Base-by-base conservation (phyloP, 2,888 invertebrate genomes). In the Agrotis exclamationis region DNA sequence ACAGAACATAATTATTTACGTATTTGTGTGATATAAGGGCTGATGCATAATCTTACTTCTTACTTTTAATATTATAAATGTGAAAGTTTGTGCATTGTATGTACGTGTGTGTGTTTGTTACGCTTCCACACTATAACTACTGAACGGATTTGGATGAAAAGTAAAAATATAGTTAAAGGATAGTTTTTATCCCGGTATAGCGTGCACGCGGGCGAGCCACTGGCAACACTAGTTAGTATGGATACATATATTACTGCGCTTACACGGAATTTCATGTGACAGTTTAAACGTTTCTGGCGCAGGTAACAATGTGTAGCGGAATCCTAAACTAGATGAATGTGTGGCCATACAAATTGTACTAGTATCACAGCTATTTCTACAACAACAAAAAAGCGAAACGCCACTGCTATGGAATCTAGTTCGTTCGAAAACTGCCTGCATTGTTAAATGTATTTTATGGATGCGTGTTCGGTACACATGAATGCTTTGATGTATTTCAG, bases 271-370 rank as follows among this genome's bases (percentile, higher is more conserved):
- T 75, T 51, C 47, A n/a, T 63, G 73, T 57, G 83, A 81, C 79
- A 74, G 50, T 81, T 80, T 70, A 75, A 83, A 66, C 68, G 69
- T 74, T 82, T 83, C 80, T 76, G 76, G 78, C 51, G 59, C 74
- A 80, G 80, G 80, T 70, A 78, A 85, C 74, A 74, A 63, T 76
- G 76, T 71, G 62, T 74, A 60, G 48, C 68, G 69, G 83, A 59
- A 63, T 66, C 70, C 71, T 74, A 85, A 83, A 80, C 80, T 69
- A 79, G 68, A 79, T 62, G 71, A 65, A 80, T 76, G 70, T 62
- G 70, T 39, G 67, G 62, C 57, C 57, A 79, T 74, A 75, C 79
- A 76, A 79, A 64, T 39, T 1, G 60, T 22, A 28, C 47, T 28
- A 65, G n/a, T 44, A 63, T 7, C 70, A 64, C 69, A 70, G 58